Evolutionary conservation across 2,113 vertebrate species (phyloP), one percentile per base, ranked within the genome.

Genomic region (Terrapene triunguis): DNA sequence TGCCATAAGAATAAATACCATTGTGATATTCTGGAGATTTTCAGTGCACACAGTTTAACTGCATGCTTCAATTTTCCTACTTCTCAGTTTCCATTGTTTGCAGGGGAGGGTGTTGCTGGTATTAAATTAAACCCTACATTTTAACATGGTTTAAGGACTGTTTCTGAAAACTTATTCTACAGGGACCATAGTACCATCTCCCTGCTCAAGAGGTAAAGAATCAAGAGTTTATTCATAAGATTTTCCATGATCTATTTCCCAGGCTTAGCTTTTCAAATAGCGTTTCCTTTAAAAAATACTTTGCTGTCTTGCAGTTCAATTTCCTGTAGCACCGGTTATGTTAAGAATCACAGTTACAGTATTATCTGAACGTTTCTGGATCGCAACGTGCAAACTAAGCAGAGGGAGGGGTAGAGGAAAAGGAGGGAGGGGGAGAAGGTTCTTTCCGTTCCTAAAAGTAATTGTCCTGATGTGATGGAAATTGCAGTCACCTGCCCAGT

Each of bases 241-340:
- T 97, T 97, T 98, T 97, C 96, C 96, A 19, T 97, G 92, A 98
- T 98, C 93, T 98, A 7, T 98, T 98, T 97, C 89, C 96, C 97
- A 98, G 96, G 89, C 94, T 93, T 90, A 54, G 48, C 50, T 95
- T 97, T 97, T 90, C 48, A 80, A 97, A 97, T 96, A 88, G 57
- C 95, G 85, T 89, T 97, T 97, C 95, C 96, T 97, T 97, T 96
- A 87, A 90, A 95, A 96, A 97, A 90, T 87, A 65, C 83, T 91
- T 90, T 83, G 97, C 94, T 97, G 94, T 95, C 96, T 96, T 98
- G 96, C 95, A 96, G 94, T 96, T 97, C 97, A 98, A 98, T 98
- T 98, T 98, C 98, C 98, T 98, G 97, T 96, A 86, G 92, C 94
- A 93, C 93, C 69, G 95, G 92, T 96, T 95, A 89, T 91, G 89